phyloP scores from a whole-genome alignment of 2,888 invertebrate species.

The Pocota personata region DNA sequence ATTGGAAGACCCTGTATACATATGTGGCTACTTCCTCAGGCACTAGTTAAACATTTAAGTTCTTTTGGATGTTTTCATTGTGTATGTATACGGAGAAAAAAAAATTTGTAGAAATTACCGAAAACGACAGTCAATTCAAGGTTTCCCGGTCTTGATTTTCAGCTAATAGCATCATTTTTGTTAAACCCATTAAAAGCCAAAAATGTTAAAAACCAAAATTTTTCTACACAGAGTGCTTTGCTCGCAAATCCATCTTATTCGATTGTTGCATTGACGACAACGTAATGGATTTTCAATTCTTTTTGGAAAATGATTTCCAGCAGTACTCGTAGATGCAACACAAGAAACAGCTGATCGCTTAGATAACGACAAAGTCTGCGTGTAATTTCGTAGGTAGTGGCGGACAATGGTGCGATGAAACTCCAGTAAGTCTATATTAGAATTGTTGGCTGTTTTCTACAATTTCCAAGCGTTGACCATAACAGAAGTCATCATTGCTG shows the following conservation, averaged over 20 bases:
- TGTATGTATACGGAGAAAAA: too few relatives aligned
- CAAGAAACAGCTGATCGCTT: conserved; percentile 30
- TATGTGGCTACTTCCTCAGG: too few relatives aligned
- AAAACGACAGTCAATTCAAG: too few relatives aligned
- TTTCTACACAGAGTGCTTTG: conserved; percentile 13
- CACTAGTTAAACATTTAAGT: too few relatives aligned
- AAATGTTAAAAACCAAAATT: not conserved
- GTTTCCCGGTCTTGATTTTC: too few relatives aligned
- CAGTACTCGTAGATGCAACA: conserved; percentile 32
- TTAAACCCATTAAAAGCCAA: too few relatives aligned
- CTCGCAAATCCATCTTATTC: conserved; percentile 64
- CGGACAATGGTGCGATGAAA: conserved; percentile 22
- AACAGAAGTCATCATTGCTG: conserved; percentile 10
- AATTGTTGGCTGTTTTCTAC: conserved; percentile 7
- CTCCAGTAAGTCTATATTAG: not conserved
- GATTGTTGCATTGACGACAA: conserved; percentile 11
- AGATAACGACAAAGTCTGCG: not conserved
- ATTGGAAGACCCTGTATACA: too few relatives aligned
- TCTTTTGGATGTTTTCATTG: too few relatives aligned
- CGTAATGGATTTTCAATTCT: too few relatives aligned
- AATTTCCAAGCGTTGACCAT: conserved; percentile 27
- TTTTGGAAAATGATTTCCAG: conserved; percentile 42
- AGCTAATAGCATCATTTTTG: too few relatives aligned
- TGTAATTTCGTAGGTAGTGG: conserved; percentile 51
- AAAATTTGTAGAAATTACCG: too few relatives aligned